Conservation (phyloP, 2,113 vertebrate genomes). For the Ictalurus punctatus region DNA sequence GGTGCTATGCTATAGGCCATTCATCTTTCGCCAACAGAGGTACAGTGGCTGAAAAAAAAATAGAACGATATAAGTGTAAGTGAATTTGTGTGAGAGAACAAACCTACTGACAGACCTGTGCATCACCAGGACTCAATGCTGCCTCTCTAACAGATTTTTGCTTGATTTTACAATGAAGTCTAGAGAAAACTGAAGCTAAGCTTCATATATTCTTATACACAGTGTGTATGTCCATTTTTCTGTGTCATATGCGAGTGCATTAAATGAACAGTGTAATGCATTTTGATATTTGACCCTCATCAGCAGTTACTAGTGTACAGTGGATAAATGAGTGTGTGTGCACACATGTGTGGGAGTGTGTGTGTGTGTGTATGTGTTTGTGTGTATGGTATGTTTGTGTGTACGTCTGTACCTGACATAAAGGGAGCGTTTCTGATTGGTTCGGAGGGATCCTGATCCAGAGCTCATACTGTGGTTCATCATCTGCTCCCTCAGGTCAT, state of each 20-base stretch:
- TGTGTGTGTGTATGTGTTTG: neutral
- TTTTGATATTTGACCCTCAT: neutral
- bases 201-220: neutral
- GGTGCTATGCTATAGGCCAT: neutral
- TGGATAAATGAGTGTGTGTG: neutral
- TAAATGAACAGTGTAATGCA: neutral
- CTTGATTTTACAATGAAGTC: neutral
- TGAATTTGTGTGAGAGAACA: constrained; percentile 14
- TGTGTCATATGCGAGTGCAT: neutral
- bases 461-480: constrained; percentile 99
- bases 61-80: neutral
- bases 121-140: neutral
- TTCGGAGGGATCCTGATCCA: constrained; percentile 92
- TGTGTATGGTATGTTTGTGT: neutral
- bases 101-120: neutral
- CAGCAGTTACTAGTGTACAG: neutral
- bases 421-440: constrained; percentile 95
- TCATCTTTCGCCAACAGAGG: constrained; percentile 19
- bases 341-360: too few relatives aligned
- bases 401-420: constrained; percentile 85
- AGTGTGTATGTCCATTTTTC: neutral
- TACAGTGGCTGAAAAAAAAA: neutral
- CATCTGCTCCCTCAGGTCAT: constrained; percentile 98
- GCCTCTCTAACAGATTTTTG: neutral
- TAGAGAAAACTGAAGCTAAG: neutral